Evolutionary conservation across 2,797 vertebrate species (phyloP), one percentile per base, ranked within the genome.

Genomic region (Sebastes matsubarae): DNA sequence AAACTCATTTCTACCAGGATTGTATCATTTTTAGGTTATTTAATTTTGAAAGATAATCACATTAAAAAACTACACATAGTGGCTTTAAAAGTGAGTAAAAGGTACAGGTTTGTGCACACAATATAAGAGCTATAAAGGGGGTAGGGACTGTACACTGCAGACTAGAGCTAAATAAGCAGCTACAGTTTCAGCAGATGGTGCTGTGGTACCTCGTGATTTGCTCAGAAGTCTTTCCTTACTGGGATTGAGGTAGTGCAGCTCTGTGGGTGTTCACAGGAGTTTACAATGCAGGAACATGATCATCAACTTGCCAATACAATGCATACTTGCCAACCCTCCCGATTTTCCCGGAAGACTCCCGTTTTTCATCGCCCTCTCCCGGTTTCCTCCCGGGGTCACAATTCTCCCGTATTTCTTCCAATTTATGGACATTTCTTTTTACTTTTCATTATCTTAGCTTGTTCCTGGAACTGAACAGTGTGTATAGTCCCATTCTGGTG

Each of bases 181-280:
- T 60, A 59, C 4, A 71, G 20, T 60, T 52, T 77, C 91, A 91
- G 89, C 82, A 93, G 89, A 79, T 77, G 92, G 87, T 66, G 84
- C 86, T 88, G 79, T 84, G 78, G 82, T 88, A 88, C 89, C 93
- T 92, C 67, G 70, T 87, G 83, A 65, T 89, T 83, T 88, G 85
- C 81, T 87, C 83, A 79, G 88, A 76, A 79, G 74, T 77, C 84
- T 89, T 83, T 82, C 86, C 83, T 88, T 86, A 72, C 75, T 75
- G 76, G 85, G 87, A 90, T 72, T 87, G 90, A 93, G 84, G 79
- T 71, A 88, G 60, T 87, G 86, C 57, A 92, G 84, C 81, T 92
- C 85, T 90, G 85, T 81, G 72, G 79, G 77, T 59, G 88, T 83
- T 82, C 38, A 78, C 63, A 90, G 75, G 54, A 70, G 77, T 78